These are phyloP conservation scores for Glossophaga mutica DNA, from an alignment of 2,797 vertebrate species.

Conservation along the genomic window DNA sequence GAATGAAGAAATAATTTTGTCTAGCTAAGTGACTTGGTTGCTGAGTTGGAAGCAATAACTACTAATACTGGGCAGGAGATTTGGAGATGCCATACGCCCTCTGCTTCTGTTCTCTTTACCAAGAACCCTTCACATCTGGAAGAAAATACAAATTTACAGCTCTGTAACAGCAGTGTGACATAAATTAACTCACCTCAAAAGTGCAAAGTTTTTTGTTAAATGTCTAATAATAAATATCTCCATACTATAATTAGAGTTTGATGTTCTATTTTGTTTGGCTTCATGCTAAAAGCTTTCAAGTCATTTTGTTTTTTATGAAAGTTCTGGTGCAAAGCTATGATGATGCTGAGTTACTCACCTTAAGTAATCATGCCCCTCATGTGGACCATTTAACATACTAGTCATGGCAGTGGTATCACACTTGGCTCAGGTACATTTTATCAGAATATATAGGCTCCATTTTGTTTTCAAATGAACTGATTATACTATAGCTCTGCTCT, in stretches of 20 bases:
- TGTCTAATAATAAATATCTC: neutral
- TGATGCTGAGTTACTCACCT: neutral
- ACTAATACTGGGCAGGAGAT: neutral
- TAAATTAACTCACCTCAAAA: neutral
- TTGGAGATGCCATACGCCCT: neutral
- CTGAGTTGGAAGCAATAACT: slow-evolving; percentile 30
- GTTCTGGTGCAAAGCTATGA: neutral
- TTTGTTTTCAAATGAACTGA: neutral
- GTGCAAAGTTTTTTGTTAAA: slow-evolving; percentile 1
- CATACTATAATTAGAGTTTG: neutral
- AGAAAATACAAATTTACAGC: neutral
- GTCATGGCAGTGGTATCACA: neutral
- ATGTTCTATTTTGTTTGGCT: neutral
- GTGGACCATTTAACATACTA: neutral
- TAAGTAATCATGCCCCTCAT: neutral
- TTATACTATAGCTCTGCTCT: slow-evolving; percentile 12
- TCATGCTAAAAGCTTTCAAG: neutral
- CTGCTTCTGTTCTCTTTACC: neutral
- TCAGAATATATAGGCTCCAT: neutral
- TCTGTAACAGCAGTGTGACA: neutral
- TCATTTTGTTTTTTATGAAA: slow-evolving; percentile 13
- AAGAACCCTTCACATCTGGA: neutral
- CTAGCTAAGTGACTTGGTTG: slow-evolving; percentile 27
- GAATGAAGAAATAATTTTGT: slow-evolving; percentile 22
- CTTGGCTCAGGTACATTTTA: neutral